phyloP scores from a whole-genome alignment of 2,888 invertebrate genomes.

The Nomada lathburiana region DNA sequence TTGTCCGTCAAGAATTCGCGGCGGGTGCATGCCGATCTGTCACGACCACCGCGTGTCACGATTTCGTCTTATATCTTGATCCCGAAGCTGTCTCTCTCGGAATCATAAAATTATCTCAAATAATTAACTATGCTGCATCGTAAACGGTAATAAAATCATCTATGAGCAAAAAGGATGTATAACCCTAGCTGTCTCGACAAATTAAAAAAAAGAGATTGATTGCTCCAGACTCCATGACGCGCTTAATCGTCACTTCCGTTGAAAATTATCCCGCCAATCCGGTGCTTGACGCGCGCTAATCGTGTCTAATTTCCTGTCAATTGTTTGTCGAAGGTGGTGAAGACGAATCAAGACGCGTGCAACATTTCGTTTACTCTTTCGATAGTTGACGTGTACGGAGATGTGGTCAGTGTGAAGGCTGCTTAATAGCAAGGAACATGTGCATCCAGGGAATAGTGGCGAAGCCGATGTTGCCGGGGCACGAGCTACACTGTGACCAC shows the following conservation, averaged over 20 bases:
- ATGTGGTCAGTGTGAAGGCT: conserved; percentile 50
- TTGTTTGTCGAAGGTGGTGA: conserved; percentile 36
- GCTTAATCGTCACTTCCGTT: conserved; percentile 19
- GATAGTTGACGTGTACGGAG: conserved; percentile 17
- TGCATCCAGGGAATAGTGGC: conserved; percentile 63
- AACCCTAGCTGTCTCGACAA: background rate
- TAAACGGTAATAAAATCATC: background rate
- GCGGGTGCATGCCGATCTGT: conserved; percentile 48
- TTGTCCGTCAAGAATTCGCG: conserved; percentile 64
- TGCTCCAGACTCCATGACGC: background rate
- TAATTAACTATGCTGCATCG: background rate
- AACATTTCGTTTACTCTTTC: conserved; percentile 8
- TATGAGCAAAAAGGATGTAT: background rate
- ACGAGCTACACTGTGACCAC: conserved; percentile 59
- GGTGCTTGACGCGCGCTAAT: background rate
- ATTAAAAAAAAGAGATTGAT: background rate
- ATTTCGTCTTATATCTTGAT: conserved; percentile 49
- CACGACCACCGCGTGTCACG: conserved; percentile 55
- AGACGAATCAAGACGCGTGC: conserved; percentile 12
- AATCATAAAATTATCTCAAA: background rate
- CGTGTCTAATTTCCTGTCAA: conserved; percentile 18
- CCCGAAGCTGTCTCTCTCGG: background rate
- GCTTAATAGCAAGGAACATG: conserved; percentile 64
- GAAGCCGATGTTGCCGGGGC: conserved; percentile 62
- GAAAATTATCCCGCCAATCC: background rate